phyloP scores from a whole-genome alignment of 2,797 vertebrate species.

The Channallabes apus region DNA sequence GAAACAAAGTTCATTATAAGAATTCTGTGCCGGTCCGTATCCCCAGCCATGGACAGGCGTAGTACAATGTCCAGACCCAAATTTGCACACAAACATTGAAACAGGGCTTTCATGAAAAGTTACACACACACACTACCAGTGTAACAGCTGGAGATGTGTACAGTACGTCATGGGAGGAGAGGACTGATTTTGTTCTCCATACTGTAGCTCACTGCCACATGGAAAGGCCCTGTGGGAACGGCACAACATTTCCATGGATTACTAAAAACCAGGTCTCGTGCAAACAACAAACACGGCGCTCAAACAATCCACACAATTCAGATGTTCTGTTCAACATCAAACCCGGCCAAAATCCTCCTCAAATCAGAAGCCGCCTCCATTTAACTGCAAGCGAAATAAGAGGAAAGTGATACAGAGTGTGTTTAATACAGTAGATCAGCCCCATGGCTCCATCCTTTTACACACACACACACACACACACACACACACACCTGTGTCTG shows the following conservation, averaged over 20 bases:
- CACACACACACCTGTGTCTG: constrained; percentile 46
- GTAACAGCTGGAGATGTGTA: constrained; percentile 8
- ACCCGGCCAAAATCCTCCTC: constrained; percentile 63
- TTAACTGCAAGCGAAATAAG: constrained; percentile 69
- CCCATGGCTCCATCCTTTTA: constrained; percentile 42
- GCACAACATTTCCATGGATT: constrained; percentile 71
- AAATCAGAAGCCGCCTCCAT: constrained; percentile 45
- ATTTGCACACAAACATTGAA: constrained; percentile 27
- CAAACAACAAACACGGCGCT: constrained; percentile 64
- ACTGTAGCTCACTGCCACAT: constrained; percentile 24
- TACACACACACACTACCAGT: constrained; percentile 12
- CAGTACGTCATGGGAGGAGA: constrained; percentile 22
- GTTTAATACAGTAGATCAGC: constrained; percentile 14
- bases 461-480: constrained; percentile 41
- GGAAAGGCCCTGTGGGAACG: constrained; percentile 62
- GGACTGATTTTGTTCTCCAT: constrained; percentile 11
- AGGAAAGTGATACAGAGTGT: constrained; percentile 53
- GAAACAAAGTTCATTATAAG: constrained; percentile 55
- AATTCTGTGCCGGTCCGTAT: constrained; percentile 9
- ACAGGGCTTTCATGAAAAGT: constrained; percentile 12
- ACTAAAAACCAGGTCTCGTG: constrained; percentile 72
- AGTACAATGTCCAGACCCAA: constrained; percentile 25
- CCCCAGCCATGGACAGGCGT: not conserved
- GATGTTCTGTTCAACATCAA: constrained; percentile 65
- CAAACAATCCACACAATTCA: constrained; percentile 69